Evolutionary conservation across 1,140 invertebrate genomes (phyloP).

Genomic region (Bombus pyrosoma): DNA sequence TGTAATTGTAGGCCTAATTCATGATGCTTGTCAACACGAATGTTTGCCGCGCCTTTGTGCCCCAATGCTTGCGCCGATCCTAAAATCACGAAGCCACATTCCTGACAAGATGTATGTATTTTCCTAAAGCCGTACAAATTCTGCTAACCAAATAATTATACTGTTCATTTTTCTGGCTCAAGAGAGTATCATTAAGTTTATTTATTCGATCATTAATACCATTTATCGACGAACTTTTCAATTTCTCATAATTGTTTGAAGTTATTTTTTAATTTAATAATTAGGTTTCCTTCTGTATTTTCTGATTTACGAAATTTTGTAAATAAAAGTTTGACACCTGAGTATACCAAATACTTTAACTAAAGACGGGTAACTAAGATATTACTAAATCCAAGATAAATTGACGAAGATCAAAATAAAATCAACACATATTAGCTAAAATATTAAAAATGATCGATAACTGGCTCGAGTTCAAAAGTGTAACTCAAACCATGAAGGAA

Average conservation of each 20-base stretch:
- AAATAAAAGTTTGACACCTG: no score
- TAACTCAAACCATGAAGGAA: background rate
- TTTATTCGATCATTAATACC: background rate
- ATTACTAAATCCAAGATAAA: background rate
- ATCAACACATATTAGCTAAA: rapidly evolving
- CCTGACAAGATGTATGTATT: background rate
- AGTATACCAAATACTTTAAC: no score
- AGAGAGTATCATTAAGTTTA: background rate
- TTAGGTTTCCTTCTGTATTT: background rate
- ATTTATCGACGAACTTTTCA: background rate
- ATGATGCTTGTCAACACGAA: constrained; percentile 38
- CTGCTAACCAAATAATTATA: background rate
- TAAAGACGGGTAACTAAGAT: background rate
- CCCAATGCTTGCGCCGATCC: background rate
- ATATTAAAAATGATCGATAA: background rate
- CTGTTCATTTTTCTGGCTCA: background rate
- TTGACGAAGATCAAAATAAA: background rate
- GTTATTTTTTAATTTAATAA: no score
- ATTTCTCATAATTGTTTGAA: background rate
- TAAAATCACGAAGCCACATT: background rate
- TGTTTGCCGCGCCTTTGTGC: constrained; percentile 26
- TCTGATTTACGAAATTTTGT: no score
- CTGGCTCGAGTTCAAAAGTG: background rate
- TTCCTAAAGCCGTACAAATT: background rate
- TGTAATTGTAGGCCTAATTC: constrained; percentile 51